These are phyloP conservation scores for Gymnocheta viridis DNA, from an alignment of 2,888 invertebrate species.

Conservation along the genomic window DNA sequence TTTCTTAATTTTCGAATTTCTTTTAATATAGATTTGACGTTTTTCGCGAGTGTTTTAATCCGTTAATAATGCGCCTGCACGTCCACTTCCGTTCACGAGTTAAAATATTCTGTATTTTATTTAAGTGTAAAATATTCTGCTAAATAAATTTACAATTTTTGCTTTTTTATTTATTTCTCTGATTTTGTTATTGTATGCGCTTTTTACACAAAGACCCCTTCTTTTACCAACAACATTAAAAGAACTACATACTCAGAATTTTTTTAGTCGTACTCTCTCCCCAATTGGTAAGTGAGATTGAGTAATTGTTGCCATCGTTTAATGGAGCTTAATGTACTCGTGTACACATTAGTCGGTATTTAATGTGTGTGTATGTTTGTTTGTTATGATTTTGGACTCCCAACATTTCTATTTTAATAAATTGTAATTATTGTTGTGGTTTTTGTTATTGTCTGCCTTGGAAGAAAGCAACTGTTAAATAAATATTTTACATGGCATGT, in stretches of 20 bases:
- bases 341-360: conserved; percentile 14
- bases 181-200: neutral
- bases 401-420: conserved; percentile 23
- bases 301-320: conserved; percentile 21
- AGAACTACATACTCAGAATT: conserved; percentile 36
- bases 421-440: conserved; percentile 11
- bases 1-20: neutral
- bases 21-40: neutral
- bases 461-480: conserved; percentile 40
- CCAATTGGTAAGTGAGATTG: conserved; percentile 36
- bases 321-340: neutral
- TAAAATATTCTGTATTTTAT: conserved; percentile 58
- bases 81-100: conserved; percentile 56
- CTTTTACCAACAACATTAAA: conserved; percentile 29
- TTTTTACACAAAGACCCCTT: neutral
- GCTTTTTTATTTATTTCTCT: neutral
- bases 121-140: conserved; percentile 50
- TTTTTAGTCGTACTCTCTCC: conserved; percentile 33
- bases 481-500: neutral
- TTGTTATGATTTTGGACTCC: too few species aligned
- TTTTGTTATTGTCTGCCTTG: neutral
- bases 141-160: conserved; percentile 52
- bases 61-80: conserved; percentile 46
- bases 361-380: neutral
- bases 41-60: conserved; percentile 22